phyloP scores from a whole-genome alignment of 1,140 invertebrate species.

The Monochamus saltuarius region DNA sequence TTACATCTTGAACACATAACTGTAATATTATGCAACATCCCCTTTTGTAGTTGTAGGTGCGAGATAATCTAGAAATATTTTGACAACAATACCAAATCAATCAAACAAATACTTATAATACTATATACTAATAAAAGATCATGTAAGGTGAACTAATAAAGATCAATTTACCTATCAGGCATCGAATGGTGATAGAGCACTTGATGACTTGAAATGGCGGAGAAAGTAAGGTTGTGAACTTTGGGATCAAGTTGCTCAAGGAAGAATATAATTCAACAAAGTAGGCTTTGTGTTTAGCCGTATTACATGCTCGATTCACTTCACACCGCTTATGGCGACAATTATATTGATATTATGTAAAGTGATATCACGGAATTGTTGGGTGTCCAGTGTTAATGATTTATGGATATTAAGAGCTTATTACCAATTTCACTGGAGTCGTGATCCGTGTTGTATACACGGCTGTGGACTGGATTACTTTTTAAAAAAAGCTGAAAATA shows the following conservation, averaged over 20 bases:
- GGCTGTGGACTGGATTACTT: too few species aligned
- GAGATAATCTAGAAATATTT: too few species aligned
- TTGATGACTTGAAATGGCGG: slow-evolving; percentile 2
- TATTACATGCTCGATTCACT: slow-evolving; percentile 10
- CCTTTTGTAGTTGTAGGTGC: too few species aligned
- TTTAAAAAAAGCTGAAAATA: too few species aligned
- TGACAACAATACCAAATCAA: too few species aligned
- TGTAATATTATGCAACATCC: too few species aligned
- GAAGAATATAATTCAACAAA: slow-evolving; percentile 15
- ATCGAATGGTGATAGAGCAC: neutral
- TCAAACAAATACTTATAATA: too few species aligned
- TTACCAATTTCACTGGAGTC: too few species aligned
- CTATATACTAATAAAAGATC: too few species aligned
- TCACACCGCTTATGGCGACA: slow-evolving; percentile 9
- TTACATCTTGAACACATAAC: too few species aligned
- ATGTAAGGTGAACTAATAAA: too few species aligned
- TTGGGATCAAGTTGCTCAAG: slow-evolving; percentile 5
- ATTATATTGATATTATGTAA: slow-evolving; percentile 18
- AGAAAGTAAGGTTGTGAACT: slow-evolving; percentile 12
- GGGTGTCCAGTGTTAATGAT: slow-evolving; percentile 17
- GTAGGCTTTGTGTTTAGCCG: slow-evolving; percentile 15
- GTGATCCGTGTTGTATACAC: too few species aligned
- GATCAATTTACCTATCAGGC: slow-evolving; percentile 3
- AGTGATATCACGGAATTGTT: slow-evolving; percentile 15
- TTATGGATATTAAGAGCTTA: neutral